Base-by-base conservation (phyloP, 2,113 vertebrate species). In the Drymodes brunneopygia region DNA sequence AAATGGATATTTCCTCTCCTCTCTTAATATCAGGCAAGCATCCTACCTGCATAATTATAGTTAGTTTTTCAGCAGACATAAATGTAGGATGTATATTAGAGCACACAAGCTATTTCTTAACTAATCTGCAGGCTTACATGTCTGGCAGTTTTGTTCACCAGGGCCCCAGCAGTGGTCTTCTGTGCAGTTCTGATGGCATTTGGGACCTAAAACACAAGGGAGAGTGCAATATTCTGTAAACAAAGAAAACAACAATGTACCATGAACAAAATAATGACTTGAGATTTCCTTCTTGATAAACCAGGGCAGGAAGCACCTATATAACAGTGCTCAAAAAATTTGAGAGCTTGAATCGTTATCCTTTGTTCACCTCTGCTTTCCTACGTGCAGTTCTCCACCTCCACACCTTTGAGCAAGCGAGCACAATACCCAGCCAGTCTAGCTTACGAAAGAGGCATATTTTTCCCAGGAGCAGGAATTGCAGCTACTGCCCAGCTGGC, bases 81-180 rank as follows among this genome's bases (percentile, higher is more conserved):
- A 65, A 47, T 27, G 11, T 15, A 65, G 22, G 56, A 31, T 12
- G 27, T 27, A 36, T 15, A 42, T 69, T 71, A 79, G 27, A 83
- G 19, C 33, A 89, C 22, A 24, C 25, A 47, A 69, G 6, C 4
- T 64, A 38, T 35, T 72, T 48, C 23, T 79, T n/a, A 47, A 72
- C 28, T 82, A 42, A 81, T 86, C 29, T 87, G 21, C 58, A 67
- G 21, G 96, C 99, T 99, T 97, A 99, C 99, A 38, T 56, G 94
- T 99, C 97, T 99, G 99, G 95, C 99, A 99, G 89, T 99, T 98
- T 72, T 98, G 90, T 74, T 97, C 95, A 7, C 98, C 99, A 5
- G 98, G 81, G 17, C 98, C 98, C 99, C 99, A 99, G 88, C 99
- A 99, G 9, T 99, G 98, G 53, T 98, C 98, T 92, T 99, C 98